phyloP scores from a whole-genome alignment of 2,113 vertebrate genomes.

The Tylochromis polylepis region DNA sequence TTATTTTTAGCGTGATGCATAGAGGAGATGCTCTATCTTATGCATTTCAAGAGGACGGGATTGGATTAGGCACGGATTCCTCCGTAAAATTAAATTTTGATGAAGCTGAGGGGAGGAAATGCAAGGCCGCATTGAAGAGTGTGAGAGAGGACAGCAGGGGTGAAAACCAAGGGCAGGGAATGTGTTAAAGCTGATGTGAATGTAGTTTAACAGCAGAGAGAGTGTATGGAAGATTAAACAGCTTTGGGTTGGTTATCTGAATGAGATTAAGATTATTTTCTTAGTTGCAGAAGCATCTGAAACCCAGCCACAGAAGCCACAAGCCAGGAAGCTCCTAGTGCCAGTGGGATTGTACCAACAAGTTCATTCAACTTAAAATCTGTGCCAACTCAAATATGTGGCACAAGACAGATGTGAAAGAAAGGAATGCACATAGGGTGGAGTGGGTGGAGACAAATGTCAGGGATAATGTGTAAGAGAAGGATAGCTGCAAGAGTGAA shows the following conservation, averaged over 20 bases:
- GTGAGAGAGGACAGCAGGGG: conserved; percentile 14
- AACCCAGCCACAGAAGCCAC: neutral
- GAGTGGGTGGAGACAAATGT: neutral
- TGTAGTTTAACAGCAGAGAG: neutral
- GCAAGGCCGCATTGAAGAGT: neutral
- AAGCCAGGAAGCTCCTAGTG: neutral
- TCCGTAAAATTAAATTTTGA: conserved; percentile 59
- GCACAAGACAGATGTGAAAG: neutral
- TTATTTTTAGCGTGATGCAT: neutral
- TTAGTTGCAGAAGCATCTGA: neutral
- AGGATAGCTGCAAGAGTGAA: neutral
- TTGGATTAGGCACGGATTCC: conserved; percentile 47
- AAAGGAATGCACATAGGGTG: neutral
- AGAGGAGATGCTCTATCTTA: conserved; percentile 22
- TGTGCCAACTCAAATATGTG: neutral
- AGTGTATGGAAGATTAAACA: conserved; percentile 6
- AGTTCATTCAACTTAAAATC: neutral
- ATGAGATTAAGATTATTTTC: neutral
- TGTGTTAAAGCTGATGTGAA: conserved; percentile 30
- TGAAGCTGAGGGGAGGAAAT: conserved; percentile 3
- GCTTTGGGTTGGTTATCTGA: neutral
- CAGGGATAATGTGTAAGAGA: neutral
- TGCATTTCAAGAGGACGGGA: conserved; percentile 33
- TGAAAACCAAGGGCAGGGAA: conserved; percentile 24
- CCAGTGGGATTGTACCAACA: accelerated